Evolutionary conservation across 2,113 vertebrate species (phyloP).

Genomic region (Rhinolophus ferrumequinum): DNA sequence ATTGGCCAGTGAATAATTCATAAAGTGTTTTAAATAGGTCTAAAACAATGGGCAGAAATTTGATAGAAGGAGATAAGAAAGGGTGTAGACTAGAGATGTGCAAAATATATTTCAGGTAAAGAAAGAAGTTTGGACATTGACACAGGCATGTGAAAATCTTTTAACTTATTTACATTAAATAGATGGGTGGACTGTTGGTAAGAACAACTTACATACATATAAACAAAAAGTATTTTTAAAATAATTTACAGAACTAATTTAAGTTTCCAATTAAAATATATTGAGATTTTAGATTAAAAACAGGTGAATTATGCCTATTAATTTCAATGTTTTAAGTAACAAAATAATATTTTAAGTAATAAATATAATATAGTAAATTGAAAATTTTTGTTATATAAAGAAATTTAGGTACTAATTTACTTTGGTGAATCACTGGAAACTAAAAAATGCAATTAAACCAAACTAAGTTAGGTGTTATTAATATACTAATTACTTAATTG

Average conservation of each 20-base stretch:
- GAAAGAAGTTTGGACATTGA: background rate
- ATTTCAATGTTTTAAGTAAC: constrained; percentile 64
- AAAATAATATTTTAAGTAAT: constrained; percentile 25
- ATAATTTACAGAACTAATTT: constrained; percentile 24
- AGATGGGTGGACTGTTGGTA: background rate
- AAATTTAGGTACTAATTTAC: constrained; percentile 69
- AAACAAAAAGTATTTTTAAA: background rate
- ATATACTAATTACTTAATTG: constrained; percentile 73
- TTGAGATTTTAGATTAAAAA: constrained; percentile 43
- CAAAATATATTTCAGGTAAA: background rate
- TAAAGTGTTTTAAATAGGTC: background rate
- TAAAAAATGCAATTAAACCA: constrained; percentile 65
- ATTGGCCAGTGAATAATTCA: background rate
- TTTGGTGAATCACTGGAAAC: constrained; percentile 67
- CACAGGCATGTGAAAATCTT: background rate
- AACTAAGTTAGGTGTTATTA: constrained; percentile 75
- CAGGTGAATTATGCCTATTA: constrained; percentile 10
- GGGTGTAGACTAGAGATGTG: background rate
- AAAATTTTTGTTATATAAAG: constrained; percentile 64
- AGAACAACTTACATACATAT: background rate
- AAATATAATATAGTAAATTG: constrained; percentile 67
- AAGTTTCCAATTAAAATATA: constrained; percentile 42
- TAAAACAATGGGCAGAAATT: background rate
- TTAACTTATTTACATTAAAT: background rate
- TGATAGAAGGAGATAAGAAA: background rate